Base-by-base conservation (phyloP, 2,797 vertebrate genomes). In the Sebastes aleutianus region DNA sequence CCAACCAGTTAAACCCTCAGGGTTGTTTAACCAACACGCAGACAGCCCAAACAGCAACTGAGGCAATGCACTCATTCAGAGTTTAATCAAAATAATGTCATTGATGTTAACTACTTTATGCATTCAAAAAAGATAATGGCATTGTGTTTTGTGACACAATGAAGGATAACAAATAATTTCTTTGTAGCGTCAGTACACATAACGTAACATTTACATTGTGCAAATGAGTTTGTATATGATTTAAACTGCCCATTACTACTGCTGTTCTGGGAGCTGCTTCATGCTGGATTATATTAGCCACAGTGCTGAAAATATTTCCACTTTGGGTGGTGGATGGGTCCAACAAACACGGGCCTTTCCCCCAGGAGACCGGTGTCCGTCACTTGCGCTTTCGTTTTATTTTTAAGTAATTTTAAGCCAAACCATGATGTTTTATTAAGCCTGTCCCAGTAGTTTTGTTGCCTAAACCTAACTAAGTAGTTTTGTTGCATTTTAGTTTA, bases 1-100 rank as follows among this genome's bases (percentile, higher is more conserved):
- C 95, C 94, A 95, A 90, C 90, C 92, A 92, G 93, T 93, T 87
- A 92, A 85, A 86, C 76, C 91, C 91, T 83, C 50, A 47, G 80
- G 85, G 85, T 78, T 91, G 89, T 91, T 94, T 92, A 83, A 88
- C 89, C 86, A 87, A 83, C 81, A 90, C 78, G 63, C 76, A 89
- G n/a, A 20, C 47, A 22, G 62, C 65, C 69, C 64, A n/a, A 80
- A 76, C 80, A 78, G 72, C 62, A 79, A 73, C 74, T 61, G 73
- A 82, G 59, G 76, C 56, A 57, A 71, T 20, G 26, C 26, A n/a
- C 12, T 59, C 43, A 64, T 65, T 66, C 29, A 27, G 3, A 72
- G 36, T 22, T 8, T 47, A 56, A 69, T 59, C 8, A 58, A 31
- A 67, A 68, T 3, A 5, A 18, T 20, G 34, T 54, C n/a, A 59